phyloP scores from a whole-genome alignment of 2,888 invertebrate genomes.

The Volucella zonaria region DNA sequence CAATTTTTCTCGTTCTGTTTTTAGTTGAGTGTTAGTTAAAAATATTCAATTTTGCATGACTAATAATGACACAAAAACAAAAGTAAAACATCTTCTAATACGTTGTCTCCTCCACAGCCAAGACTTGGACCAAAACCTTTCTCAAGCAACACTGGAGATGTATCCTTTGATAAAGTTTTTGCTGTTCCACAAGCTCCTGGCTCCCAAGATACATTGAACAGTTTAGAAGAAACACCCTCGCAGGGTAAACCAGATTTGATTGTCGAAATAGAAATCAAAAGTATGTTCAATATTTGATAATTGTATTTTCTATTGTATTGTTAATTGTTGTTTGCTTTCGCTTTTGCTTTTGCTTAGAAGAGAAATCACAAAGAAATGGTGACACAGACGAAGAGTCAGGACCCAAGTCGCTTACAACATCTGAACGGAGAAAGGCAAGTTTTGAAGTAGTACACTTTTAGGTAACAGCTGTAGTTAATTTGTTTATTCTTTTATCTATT shows the following conservation, averaged over 20 bases:
- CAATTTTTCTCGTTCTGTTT: neutral
- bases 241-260: conserved; percentile 80
- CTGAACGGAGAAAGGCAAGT: conserved; percentile 88
- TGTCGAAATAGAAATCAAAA: conserved; percentile 84
- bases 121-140: conserved; percentile 93
- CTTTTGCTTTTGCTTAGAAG: conserved; percentile 74
- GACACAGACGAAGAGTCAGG: conserved; percentile 85
- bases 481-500: conserved; percentile 52
- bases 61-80: no score
- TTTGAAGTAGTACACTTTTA: conserved; percentile 62
- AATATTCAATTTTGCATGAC: conserved; percentile 34
- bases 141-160: conserved; percentile 90
- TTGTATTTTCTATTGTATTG: neutral
- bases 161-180: conserved; percentile 92
- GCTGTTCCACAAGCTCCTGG: conserved; percentile 90
- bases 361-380: conserved; percentile 74
- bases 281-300: conserved; percentile 76
- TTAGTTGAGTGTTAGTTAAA: neutral
- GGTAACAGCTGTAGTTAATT: conserved; percentile 50
- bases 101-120: conserved; percentile 85
- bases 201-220: conserved; percentile 77
- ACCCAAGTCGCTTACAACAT: conserved; percentile 90
- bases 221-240: conserved; percentile 50
- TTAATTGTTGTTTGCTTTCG: conserved; percentile 31
- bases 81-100: neutral